Evolutionary conservation across 2,888 invertebrate genomes (phyloP).

Genomic region (Agrotis puta): DNA sequence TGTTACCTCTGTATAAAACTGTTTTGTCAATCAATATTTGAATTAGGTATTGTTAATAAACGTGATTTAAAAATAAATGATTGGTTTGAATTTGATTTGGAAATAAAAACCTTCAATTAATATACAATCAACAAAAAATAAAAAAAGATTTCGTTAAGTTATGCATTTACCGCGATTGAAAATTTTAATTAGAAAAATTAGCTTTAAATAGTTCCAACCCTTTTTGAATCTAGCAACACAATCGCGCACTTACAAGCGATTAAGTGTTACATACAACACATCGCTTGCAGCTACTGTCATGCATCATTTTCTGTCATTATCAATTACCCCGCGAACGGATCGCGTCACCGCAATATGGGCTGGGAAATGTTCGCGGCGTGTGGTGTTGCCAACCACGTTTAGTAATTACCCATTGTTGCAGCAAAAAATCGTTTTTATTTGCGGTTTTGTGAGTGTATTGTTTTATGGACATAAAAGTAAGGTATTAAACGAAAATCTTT

Average conservation of each 20-base stretch:
- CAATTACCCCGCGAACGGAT: slow-evolving; percentile 84
- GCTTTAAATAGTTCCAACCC: slow-evolving; percentile 37
- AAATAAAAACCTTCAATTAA: too few species aligned
- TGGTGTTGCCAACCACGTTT: slow-evolving; percentile 75
- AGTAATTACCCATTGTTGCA: slow-evolving; percentile 62
- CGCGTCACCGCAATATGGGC: slow-evolving; percentile 74
- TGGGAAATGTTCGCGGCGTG: slow-evolving; percentile 75
- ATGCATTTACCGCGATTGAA: neutral
- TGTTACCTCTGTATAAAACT: neutral
- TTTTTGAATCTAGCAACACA: slow-evolving; percentile 66
- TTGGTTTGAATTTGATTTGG: neutral
- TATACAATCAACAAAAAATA: too few species aligned
- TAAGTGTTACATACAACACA: slow-evolving; percentile 78
- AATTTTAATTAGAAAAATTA: neutral
- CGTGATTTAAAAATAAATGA: too few species aligned
- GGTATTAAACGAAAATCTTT: neutral
- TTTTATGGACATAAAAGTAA: slow-evolving; percentile 23
- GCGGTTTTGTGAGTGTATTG: slow-evolving; percentile 48
- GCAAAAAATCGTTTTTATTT: slow-evolving; percentile 56
- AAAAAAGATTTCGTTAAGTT: neutral
- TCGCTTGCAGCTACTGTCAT: slow-evolving; percentile 88
- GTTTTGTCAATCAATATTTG: too few species aligned
- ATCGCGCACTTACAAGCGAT: slow-evolving; percentile 74
- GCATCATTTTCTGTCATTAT: slow-evolving; percentile 89
- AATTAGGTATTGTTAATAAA: too few species aligned